Evolutionary conservation across 1,140 invertebrate species (phyloP), one percentile per base, ranked within the genome.

Genomic region (Neuroterus valhalla): DNA sequence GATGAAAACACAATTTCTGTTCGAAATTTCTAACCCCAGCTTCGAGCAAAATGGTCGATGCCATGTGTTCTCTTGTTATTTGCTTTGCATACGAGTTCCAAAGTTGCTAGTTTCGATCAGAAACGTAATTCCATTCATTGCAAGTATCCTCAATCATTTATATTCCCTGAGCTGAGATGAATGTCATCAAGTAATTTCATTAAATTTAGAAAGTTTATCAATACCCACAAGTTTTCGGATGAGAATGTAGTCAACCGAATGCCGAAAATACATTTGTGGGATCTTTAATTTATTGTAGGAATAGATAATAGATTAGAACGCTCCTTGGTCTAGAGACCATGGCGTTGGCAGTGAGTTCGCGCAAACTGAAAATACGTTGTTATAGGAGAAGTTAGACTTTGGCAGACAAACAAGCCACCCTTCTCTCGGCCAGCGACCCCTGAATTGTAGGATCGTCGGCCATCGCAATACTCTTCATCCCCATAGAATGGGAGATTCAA

Each of bases 291-390:
- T 14, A 23, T 55, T 14, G 2, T 0, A 2, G 21, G 3, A 11
- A 26, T 8, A 8, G 10, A 14, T 55, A 23, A 62, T 31, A 14
- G 31, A 31, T n/a, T 15, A 62, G 55, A 62, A 31, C 55, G 0
- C 23, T 62, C 15, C 15, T 62, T 14, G 23, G n/a, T 62, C 23
- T 23, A 1, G 12, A 62, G 55, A 17, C 45, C 26, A 23, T 38
- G 1, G 19, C 48, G n/a, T 44, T 45, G 23, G 15, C 31, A 48
- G 42, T 70, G 71, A 50, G 17, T 52, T 66, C 72, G 75, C 75
- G 75, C 78, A 82, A 82, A 79, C 79, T 79, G 79, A 82, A 82
- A 80, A 82, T 73, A 82, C 74, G 71, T 72, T 68, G 76, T 79
- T 80, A 77, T 77, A 75, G 71, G 74, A 70, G 75, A 81, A 83